A percentile compares a stretch with the other conserved stretches of the same genome.
Conservation (phyloP, 2,797 vertebrate species). For the Bucorvus abyssinicus region DNA sequence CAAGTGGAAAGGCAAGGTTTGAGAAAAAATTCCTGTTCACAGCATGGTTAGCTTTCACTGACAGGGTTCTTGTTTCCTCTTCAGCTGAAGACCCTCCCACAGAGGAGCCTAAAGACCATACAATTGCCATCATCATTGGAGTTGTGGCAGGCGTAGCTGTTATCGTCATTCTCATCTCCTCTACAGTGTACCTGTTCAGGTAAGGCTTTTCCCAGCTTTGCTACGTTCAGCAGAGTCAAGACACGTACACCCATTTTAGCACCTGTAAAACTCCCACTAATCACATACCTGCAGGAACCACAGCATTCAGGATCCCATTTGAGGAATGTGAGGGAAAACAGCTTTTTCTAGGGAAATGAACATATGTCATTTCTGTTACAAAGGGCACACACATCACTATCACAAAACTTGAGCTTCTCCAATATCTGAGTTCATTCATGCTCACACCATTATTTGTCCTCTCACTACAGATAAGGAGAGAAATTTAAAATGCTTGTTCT, state of each 20-base stretch:
- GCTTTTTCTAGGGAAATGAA: not conserved
- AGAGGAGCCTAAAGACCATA: fast-evolving
- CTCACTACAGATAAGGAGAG: not conserved
- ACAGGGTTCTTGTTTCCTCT: not conserved
- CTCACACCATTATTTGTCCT: not conserved
- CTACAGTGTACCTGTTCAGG: not conserved
- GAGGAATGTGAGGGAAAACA: not conserved
- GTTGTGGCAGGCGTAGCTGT: not conserved
- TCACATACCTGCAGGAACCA: not conserved
- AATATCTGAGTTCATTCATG: not conserved
- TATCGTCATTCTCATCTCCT: not conserved
- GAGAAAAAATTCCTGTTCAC: not conserved
- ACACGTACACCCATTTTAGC: not conserved
- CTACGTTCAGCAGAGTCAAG: not conserved
- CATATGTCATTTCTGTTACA: not conserved
- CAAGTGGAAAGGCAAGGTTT: not conserved
- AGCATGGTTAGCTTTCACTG: not conserved
- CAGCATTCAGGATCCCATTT: not conserved
- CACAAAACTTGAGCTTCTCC: not conserved
- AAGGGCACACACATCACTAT: not conserved
- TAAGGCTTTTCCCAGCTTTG: slow-evolving; percentile 10
- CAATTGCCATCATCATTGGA: not conserved
- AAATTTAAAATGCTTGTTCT: not conserved
- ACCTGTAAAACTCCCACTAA: not conserved
- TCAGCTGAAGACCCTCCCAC: not conserved